Conservation (phyloP, 2,888 invertebrate genomes). For the Chorisops tibialis region DNA sequence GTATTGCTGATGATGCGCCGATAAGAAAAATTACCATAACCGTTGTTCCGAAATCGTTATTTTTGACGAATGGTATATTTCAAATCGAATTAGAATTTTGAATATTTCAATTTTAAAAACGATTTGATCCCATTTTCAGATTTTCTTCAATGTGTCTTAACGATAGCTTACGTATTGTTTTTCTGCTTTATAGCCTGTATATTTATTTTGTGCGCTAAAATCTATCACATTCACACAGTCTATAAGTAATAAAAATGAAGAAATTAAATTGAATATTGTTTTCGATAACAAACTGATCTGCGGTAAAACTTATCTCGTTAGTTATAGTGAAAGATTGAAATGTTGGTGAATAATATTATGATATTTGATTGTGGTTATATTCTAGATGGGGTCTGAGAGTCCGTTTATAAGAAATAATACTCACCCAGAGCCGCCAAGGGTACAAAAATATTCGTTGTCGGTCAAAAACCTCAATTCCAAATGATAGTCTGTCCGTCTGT, state of each 20-base stretch:
- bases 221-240: conserved; percentile 2
- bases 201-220: conserved; percentile 17
- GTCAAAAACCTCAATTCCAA: too few species aligned
- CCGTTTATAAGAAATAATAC: too few species aligned
- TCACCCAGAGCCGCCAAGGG: too few species aligned
- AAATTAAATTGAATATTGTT: too few species aligned
- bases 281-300: too few species aligned
- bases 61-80: conserved; percentile 23
- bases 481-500: too few species aligned
- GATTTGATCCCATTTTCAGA: conserved; percentile 1
- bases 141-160: conserved; percentile 14
- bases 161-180: conserved; percentile 8
- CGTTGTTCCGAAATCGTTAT: conserved; percentile 20
- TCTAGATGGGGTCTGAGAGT: too few species aligned
- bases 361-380: too few species aligned
- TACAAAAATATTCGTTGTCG: too few species aligned
- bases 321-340: too few species aligned
- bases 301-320: too few species aligned
- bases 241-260: conserved; percentile 1
- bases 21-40: conserved; percentile 17
- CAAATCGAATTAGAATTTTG: background rate
- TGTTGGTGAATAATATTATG: too few species aligned
- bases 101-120: background rate
- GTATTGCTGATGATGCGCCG: conserved; percentile 23
- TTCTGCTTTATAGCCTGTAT: conserved; percentile 23